Evolutionary conservation across 2,797 vertebrate genomes (phyloP).

Genomic region (Orestias chungarensis): DNA sequence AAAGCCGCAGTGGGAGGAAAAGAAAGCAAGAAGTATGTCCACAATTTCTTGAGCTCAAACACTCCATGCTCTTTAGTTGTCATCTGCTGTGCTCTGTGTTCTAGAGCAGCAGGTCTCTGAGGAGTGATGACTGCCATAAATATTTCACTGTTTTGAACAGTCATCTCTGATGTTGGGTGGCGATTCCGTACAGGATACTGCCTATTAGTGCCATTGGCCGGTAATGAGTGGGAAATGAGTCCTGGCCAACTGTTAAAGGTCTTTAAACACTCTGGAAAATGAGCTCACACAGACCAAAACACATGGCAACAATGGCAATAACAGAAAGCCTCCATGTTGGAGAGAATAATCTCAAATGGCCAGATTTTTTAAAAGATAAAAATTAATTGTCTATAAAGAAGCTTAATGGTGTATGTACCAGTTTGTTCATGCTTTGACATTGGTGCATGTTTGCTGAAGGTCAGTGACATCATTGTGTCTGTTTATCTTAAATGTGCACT

Average conservation of each 20-base stretch:
- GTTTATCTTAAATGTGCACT: slow-evolving; percentile 52
- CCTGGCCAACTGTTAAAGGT: slow-evolving; percentile 39
- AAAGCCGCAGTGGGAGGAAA: slow-evolving; percentile 17
- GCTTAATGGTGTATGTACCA: slow-evolving; percentile 2
- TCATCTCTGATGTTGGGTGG: slow-evolving; percentile 42
- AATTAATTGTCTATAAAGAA: slow-evolving; percentile 1
- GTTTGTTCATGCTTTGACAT: slow-evolving; percentile 45
- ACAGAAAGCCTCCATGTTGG: slow-evolving; percentile 24
- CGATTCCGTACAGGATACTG: slow-evolving; percentile 37
- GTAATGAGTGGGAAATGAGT: slow-evolving; percentile 47
- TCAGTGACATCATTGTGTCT: slow-evolving; percentile 62
- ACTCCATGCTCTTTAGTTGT: slow-evolving; percentile 55
- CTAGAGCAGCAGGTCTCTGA: slow-evolving; percentile 61
- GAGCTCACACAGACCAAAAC: slow-evolving; percentile 23
- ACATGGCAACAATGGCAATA: slow-evolving; percentile 11
- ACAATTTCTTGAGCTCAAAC: slow-evolving; percentile 58
- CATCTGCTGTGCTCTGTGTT: slow-evolving; percentile 62
- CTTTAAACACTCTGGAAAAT: slow-evolving; percentile 41
- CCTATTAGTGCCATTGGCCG: slow-evolving; percentile 48
- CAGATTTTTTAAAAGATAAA: slow-evolving; percentile 18
- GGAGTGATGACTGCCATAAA: slow-evolving; percentile 54
- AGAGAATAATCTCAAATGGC: not conserved
- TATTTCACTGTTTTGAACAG: slow-evolving; percentile 45
- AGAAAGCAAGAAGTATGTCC: slow-evolving; percentile 30
- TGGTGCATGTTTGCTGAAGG: slow-evolving; percentile 52